Conservation (phyloP, 1,140 invertebrate species). For the Plodia interpunctella region DNA sequence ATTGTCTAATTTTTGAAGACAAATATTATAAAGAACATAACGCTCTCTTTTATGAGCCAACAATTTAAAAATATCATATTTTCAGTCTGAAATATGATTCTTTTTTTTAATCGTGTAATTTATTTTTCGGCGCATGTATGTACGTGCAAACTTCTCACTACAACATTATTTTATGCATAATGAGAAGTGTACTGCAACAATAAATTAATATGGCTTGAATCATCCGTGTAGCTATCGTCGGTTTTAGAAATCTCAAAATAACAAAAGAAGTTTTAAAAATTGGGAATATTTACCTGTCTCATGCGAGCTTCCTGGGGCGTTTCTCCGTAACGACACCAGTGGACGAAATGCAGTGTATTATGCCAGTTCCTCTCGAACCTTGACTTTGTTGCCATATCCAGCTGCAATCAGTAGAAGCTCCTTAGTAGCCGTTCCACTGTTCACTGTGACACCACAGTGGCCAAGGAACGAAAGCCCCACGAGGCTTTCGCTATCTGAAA, state of each 20-base stretch:
- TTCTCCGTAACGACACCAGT: constrained; percentile 82
- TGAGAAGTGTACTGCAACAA: no score
- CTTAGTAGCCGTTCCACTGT: constrained; percentile 69
- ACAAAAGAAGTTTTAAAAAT: not conserved
- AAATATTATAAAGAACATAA: no score
- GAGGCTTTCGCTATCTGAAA: constrained; percentile 71
- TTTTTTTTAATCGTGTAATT: no score
- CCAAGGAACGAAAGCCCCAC: constrained; percentile 66
- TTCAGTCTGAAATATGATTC: no score
- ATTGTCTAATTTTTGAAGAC: no score
- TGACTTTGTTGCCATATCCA: constrained; percentile 75
- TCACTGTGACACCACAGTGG: constrained; percentile 38
- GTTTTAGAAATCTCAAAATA: constrained; percentile 34
- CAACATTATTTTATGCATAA: no score
- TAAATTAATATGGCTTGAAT: not conserved
- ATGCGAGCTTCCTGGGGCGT: constrained; percentile 80
- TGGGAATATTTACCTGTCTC: constrained; percentile 77
- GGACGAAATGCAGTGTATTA: constrained; percentile 83
- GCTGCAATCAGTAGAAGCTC: constrained; percentile 76
- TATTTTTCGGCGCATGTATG: no score
- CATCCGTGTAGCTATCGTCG: constrained; percentile 19
- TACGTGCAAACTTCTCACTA: no score
- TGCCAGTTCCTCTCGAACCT: constrained; percentile 80
- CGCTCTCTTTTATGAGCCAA: no score
- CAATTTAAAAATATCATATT: no score